These are phyloP conservation scores for Adelosebastes latens DNA, from an alignment of 2,797 vertebrate genomes.

Conservation along the genomic window DNA sequence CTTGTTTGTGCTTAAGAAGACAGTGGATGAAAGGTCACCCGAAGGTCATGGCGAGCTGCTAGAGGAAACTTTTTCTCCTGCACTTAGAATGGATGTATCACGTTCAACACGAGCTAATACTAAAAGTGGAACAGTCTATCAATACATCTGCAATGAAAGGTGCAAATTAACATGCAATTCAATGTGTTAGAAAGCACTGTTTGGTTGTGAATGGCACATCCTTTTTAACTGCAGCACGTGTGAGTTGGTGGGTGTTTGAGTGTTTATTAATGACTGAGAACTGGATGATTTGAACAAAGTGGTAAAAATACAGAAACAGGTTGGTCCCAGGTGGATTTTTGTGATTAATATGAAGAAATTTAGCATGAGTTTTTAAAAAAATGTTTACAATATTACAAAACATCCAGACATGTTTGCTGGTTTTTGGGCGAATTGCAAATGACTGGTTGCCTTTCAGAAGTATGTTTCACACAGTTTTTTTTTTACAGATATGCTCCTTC, in stretches of 20 bases:
- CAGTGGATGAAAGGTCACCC: conserved; percentile 21
- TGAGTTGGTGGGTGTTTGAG: conserved; percentile 2
- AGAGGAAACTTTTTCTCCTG: conserved; percentile 12
- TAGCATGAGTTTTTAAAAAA: conserved; percentile 33
- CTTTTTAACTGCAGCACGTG: conserved; percentile 19
- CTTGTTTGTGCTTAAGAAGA: conserved; percentile 46
- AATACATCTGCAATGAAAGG: background rate
- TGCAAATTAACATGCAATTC: background rate
- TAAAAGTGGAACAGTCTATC: background rate
- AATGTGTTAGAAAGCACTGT: background rate
- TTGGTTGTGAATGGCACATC: background rate
- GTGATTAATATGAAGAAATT: conserved; percentile 13
- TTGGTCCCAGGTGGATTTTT: conserved; percentile 16
- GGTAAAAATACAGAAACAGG: background rate
- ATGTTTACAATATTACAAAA: conserved; percentile 69
- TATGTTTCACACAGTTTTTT: conserved; percentile 11
- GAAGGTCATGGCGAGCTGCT: conserved; percentile 23
- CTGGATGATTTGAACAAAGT: conserved; percentile 5
- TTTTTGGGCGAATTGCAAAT: conserved; percentile 34
- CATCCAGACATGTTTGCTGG: conserved; percentile 41
- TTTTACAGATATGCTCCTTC: conserved; percentile 23
- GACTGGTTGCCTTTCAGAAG: conserved; percentile 67
- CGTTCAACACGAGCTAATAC: background rate
- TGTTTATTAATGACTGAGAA: conserved; percentile 2
- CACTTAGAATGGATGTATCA: conserved; percentile 5